Evolutionary conservation across 2,888 invertebrate genomes (phyloP), one percentile per base, ranked within the genome.

Genomic region (Coelopa pilipes): DNA sequence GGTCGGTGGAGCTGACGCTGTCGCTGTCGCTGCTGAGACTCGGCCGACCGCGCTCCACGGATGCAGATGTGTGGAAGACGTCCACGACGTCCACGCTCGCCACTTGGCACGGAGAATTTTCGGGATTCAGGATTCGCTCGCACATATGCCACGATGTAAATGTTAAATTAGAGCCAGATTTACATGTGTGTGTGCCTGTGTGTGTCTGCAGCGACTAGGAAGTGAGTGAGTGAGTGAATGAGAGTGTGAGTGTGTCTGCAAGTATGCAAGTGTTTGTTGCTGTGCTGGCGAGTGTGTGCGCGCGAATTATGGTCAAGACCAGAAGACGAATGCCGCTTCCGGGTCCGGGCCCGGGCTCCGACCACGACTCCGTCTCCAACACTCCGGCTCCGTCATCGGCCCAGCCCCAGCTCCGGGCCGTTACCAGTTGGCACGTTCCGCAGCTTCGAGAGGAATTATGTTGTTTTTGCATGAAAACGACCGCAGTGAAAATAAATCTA

Each of bases 381-480:
- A n/a, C 34, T 34, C 34, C 34, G 34, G 4, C 34, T 34, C 34
- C 34, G 7, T 34, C 34, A 4, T 7, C 34, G 2, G 34, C 34
- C 34, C n/a, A n/a, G n/a, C n/a, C 34, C 34, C 34, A 34, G 34
- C 34, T 34, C 34, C 34, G 7, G 34, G 34, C 2, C 34, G 34
- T 34, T 34, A 34, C 76, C 74, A 77, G 75, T 78, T 79, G 78
- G 78, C 78, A 79, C 78, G 78, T 77, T 77, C 60, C 70, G 66
- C 73, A 75, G 75, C 70, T 77, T 75, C 24, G 15, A 55, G 71
- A 45, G 46, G 75, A 77, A 77, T 76, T 72, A 77, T 78, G 78
- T 78, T 78, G 77, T 78, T 77, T 78, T 77, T 76, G 76, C 77
- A 77, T 76, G 77, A 75, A 72, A 73, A 72, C 75, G 76, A 76